Evolutionary conservation across 1,140 invertebrate genomes (phyloP).

Genomic region (Conus betulinus): DNA sequence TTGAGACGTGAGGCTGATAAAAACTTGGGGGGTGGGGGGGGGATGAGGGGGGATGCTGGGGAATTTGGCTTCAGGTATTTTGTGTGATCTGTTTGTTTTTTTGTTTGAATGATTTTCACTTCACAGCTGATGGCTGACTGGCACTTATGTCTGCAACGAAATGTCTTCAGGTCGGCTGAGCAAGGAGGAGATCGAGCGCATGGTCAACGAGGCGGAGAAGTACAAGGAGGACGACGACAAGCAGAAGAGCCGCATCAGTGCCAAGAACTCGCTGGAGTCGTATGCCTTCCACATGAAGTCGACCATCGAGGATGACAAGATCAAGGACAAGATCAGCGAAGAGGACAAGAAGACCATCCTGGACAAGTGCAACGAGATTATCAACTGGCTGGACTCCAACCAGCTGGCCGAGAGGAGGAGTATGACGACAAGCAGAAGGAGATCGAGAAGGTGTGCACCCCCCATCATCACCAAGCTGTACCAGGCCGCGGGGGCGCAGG

Average conservation of each 20-base stretch:
- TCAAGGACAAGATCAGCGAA: conserved; percentile 80
- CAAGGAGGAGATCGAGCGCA: conserved; percentile 78
- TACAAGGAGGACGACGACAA: conserved; percentile 77
- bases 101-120: too few species aligned
- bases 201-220: conserved; percentile 79
- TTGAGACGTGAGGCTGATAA: too few species aligned
- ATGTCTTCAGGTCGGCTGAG: conserved; percentile 73
- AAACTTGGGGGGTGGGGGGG: too few species aligned
- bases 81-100: too few species aligned
- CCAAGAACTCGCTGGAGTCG: conserved; percentile 80
- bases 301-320: conserved; percentile 75
- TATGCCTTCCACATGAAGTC: conserved; percentile 81
- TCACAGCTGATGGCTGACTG: too few species aligned
- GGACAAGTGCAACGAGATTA: conserved; percentile 69
- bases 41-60: too few species aligned
- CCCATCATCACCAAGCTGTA: conserved; percentile 77
- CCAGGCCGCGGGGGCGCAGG: conserved; percentile 68
- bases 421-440: conserved; percentile 71
- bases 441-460: conserved; percentile 68
- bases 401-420: conserved; percentile 77
- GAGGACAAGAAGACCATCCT: conserved; percentile 76
- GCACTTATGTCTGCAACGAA: too few species aligned
- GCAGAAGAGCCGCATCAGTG: conserved; percentile 62
- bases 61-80: too few species aligned
- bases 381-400: conserved; percentile 92